These are phyloP conservation scores for Malaclemys terrapin DNA, from an alignment of 2,113 vertebrate species.

Conservation along the genomic window DNA sequence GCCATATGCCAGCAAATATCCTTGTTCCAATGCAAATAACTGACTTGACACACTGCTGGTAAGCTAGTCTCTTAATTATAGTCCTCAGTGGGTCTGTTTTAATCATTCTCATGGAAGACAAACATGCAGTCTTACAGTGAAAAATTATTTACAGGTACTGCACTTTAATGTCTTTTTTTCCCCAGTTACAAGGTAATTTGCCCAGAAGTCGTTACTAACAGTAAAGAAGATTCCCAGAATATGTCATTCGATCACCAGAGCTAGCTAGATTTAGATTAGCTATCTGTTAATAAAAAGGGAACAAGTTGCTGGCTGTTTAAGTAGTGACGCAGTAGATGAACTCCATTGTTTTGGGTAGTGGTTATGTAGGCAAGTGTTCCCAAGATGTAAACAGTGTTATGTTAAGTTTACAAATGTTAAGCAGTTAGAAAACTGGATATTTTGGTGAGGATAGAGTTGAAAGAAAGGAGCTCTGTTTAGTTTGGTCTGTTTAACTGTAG, in stretches of 20 bases:
- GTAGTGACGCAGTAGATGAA: slow-evolving; percentile 58
- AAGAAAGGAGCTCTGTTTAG: neutral
- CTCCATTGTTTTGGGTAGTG: slow-evolving; percentile 69
- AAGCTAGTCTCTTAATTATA: neutral
- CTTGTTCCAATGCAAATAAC: neutral
- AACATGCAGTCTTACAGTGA: accelerated
- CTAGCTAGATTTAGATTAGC: slow-evolving; percentile 4
- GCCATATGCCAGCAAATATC: neutral
- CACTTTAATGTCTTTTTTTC: accelerated
- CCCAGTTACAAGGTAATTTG: neutral
- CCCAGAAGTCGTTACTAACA: neutral
- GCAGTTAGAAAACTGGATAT: slow-evolving; percentile 14
- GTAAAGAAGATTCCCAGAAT: neutral
- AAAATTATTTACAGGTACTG: neutral
- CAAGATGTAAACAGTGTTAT: slow-evolving; percentile 63
- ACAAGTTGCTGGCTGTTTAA: slow-evolving; percentile 55
- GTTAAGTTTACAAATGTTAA: slow-evolving; percentile 59
- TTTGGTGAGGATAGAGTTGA: neutral
- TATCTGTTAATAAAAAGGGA: neutral
- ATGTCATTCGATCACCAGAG: slow-evolving; percentile 28
- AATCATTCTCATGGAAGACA: accelerated
- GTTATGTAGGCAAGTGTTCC: slow-evolving; percentile 63
- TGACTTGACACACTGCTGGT: neutral
- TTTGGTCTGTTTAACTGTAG: neutral
- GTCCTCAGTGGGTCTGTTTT: neutral